Evolutionary conservation across 2,888 invertebrate genomes (phyloP).

Genomic region (Cephonodes hylas): DNA sequence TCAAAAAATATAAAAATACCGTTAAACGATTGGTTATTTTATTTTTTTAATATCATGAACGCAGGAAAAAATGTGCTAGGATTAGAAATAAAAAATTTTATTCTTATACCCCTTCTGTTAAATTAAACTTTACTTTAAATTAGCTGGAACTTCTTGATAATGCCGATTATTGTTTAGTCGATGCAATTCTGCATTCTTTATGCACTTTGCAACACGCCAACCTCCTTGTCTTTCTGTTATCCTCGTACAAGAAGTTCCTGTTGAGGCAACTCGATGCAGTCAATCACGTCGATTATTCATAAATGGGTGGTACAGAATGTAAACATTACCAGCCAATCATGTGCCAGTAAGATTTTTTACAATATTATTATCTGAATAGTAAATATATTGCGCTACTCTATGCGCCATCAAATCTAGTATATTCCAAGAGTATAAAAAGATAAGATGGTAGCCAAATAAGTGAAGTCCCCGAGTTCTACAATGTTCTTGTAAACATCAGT

Average conservation of each 20-base stretch:
- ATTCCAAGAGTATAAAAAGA: background rate
- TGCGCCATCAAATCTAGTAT: background rate
- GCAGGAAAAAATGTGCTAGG: too few species aligned
- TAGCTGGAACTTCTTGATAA: too few species aligned
- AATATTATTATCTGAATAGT: background rate
- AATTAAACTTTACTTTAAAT: too few species aligned
- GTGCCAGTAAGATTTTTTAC: background rate
- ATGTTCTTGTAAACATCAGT: background rate
- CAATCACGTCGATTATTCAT: constrained; percentile 11
- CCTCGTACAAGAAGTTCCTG: constrained; percentile 76
- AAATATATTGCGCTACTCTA: background rate
- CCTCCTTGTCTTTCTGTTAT: constrained; percentile 58
- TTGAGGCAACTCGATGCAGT: constrained; percentile 49
- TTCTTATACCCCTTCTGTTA: too few species aligned
- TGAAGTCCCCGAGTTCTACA: background rate
- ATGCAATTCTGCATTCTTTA: constrained; percentile 1
- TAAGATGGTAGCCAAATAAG: background rate
- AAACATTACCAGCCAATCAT: background rate
- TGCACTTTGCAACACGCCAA: constrained; percentile 23
- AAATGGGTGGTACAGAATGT: background rate
- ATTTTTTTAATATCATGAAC: too few species aligned
- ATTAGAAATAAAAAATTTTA: too few species aligned
- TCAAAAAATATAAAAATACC: too few species aligned
- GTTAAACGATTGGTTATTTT: too few species aligned
- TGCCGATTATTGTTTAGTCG: background rate